phyloP scores from a whole-genome alignment of 2,113 vertebrate genomes.

The Nymphicus hollandicus region DNA sequence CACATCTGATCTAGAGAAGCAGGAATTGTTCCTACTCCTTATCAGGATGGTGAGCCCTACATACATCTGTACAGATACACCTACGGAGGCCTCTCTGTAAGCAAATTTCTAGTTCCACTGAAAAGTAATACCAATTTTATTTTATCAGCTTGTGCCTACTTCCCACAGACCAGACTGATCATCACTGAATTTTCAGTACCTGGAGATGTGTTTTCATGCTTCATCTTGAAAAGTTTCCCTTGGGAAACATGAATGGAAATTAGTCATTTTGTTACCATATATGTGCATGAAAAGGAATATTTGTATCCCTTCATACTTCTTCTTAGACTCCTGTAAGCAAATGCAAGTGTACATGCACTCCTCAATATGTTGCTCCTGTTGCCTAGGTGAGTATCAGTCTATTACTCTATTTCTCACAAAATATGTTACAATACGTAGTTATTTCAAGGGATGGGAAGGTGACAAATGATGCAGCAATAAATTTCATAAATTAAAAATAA shows the following conservation, averaged over 20 bases:
- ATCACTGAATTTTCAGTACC: background rate
- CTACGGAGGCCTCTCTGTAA: background rate
- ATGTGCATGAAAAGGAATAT: background rate
- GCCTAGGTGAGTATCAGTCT: background rate
- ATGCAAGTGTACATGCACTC: background rate
- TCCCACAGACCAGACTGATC: background rate
- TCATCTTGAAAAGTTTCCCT: background rate
- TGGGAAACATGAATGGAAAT: background rate
- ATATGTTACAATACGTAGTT: background rate
- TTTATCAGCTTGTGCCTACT: background rate
- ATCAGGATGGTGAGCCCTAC: background rate
- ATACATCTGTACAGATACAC: background rate
- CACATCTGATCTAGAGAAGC: background rate
- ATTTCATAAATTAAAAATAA: slow-evolving; percentile 8
- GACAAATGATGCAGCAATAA: background rate
- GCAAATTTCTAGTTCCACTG: background rate
- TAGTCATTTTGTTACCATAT: background rate
- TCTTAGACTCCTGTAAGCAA: background rate
- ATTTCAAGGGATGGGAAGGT: background rate
- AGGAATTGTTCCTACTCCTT: background rate
- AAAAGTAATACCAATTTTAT: background rate
- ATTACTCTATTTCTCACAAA: background rate
- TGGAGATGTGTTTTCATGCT: background rate
- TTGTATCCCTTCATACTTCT: background rate
- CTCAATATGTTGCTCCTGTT: background rate